Evolutionary conservation across 2,888 invertebrate species (phyloP).

Genomic region (Galeruca laticollis): DNA sequence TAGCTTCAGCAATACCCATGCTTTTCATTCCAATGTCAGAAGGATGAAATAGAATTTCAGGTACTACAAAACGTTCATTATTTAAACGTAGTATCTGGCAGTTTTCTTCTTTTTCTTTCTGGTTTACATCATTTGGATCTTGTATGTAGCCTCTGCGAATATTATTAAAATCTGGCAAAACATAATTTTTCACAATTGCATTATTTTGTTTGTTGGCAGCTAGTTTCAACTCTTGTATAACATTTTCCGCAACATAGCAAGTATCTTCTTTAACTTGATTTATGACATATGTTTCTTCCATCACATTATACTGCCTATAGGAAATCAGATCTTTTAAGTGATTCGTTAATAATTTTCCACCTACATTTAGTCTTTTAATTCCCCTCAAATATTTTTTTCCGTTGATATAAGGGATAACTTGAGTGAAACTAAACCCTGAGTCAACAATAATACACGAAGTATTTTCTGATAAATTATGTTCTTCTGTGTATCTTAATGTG

Average conservation of each 20-base stretch:
- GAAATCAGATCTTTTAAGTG: constrained; percentile 97
- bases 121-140: constrained; percentile 52
- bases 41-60: constrained; percentile 94
- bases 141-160: constrained; percentile 79
- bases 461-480: constrained; percentile 45
- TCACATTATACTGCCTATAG: constrained; percentile 95
- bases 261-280: constrained; percentile 99
- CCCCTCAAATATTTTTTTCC: constrained; percentile 72
- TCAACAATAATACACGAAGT: constrained; percentile 81
- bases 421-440: constrained; percentile 95
- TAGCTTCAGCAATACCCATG: constrained; percentile 93
- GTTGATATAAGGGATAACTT: constrained; percentile 91
- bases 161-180: constrained; percentile 95
- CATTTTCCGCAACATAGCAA: constrained; percentile 91
- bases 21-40: constrained; percentile 92
- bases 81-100: constrained; percentile 85
- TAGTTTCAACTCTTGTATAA: constrained; percentile 82
- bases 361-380: constrained; percentile 89
- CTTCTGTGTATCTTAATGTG: constrained; percentile 52
- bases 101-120: constrained; percentile 58
- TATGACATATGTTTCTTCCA: constrained; percentile 98
- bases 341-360: constrained; percentile 95
- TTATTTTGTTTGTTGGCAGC: constrained; percentile 74
- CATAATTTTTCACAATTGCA: constrained; percentile 88
- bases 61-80: constrained; percentile 94